A percentile compares a stretch with the other conserved stretches of the same genome.
These are phyloP conservation scores for Strigamia transsilvanica DNA, from an alignment of 2,888 invertebrate species.

Conservation along the genomic window DNA sequence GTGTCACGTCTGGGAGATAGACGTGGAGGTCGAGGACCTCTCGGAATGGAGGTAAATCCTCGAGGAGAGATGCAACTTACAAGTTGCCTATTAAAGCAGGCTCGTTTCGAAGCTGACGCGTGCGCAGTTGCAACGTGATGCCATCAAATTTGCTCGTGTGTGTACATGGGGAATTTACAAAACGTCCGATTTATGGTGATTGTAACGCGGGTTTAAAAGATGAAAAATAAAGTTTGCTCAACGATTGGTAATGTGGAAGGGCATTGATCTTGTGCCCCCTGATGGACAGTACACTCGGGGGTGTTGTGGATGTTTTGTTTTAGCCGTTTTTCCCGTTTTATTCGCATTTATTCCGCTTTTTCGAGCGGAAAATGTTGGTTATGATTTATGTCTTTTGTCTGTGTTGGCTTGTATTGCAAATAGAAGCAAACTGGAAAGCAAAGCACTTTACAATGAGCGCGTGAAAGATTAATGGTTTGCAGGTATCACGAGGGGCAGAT, in stretches of 20 bases:
- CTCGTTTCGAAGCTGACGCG: not conserved
- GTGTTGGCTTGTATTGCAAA: not conserved
- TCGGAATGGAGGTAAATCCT: not conserved
- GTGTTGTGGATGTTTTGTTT: no score
- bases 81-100: not conserved
- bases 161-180: not conserved
- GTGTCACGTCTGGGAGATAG: not conserved
- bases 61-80: not conserved
- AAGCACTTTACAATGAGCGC: not conserved
- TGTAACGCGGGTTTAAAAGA: not conserved
- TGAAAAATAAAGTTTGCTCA: no score
- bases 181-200: constrained; percentile 10
- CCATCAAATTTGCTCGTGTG: not conserved
- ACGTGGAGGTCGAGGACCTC: not conserved
- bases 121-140: constrained; percentile 31
- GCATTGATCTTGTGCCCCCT: no score
- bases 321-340: no score
- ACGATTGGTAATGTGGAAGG: no score
- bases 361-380: not conserved
- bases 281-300: no score
- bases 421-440: not conserved
- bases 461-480: constrained; percentile 26
- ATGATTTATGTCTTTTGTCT: not conserved
- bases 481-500: constrained; percentile 5
- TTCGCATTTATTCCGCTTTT: not conserved